Evolutionary conservation across 2,113 vertebrate genomes (phyloP).

Genomic region (Apeltes quadracus): DNA sequence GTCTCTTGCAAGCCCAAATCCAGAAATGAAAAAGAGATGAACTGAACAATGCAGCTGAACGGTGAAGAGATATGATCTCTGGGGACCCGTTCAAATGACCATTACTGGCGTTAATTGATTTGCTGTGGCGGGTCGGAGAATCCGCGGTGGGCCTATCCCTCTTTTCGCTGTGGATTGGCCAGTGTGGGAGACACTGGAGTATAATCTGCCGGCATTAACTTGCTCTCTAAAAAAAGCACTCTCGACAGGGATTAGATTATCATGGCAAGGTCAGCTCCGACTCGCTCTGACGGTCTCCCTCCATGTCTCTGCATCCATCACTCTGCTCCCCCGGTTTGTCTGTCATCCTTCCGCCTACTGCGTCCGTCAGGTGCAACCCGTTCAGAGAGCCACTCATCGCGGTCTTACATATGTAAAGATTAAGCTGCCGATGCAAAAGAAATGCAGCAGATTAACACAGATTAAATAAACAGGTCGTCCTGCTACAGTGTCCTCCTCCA

Average conservation of each 20-base stretch:
- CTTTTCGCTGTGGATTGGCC: conserved; percentile 73
- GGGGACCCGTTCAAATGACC: neutral
- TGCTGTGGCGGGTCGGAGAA: conserved; percentile 26
- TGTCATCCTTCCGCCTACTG: neutral
- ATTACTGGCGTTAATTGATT: conserved; percentile 8
- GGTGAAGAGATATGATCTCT: conserved; percentile 18
- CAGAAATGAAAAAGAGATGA: conserved; percentile 13
- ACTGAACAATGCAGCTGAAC: neutral
- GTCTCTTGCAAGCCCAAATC: neutral
- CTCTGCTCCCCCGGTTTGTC: conserved; percentile 27
- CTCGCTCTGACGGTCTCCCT: conserved; percentile 63
- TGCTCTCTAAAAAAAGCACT: conserved; percentile 86
- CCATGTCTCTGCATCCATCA: conserved; percentile 61
- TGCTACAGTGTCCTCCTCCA: neutral
- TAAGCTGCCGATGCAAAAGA: conserved; percentile 9
- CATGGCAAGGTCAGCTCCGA: conserved; percentile 81
- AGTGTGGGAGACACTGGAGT: conserved; percentile 76
- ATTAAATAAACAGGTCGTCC: conserved; percentile 27
- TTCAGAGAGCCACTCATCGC: neutral
- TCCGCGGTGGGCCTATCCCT: conserved; percentile 43
- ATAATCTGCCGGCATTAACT: conserved; percentile 85
- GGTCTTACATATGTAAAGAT: neutral
- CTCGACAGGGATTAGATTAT: conserved; percentile 85
- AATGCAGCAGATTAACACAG: conserved; percentile 14
- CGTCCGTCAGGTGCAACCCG: neutral